A percentile compares a stretch with the other conserved stretches of the same genome.
These are phyloP conservation scores for Mastomys natalensis DNA, from an alignment of 2,113 vertebrate genomes.

Conservation along the genomic window DNA sequence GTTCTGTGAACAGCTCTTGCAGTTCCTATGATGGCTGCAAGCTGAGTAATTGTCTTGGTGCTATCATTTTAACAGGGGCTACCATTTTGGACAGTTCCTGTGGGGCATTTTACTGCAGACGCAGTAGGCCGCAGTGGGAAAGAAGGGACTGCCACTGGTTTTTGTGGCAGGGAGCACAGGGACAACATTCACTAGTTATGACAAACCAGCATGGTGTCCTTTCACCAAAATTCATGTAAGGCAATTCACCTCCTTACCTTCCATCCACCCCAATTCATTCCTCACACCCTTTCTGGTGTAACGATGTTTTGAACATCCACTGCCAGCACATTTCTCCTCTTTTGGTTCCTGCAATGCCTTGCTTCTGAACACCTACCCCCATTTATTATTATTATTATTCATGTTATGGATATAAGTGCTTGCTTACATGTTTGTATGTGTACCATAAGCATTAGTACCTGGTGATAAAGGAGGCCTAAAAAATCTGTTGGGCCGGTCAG, in stretches of 20 bases:
- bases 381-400: neutral
- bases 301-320: neutral
- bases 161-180: too few relatives aligned
- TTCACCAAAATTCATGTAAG: neutral
- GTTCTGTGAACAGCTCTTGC: too few relatives aligned
- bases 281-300: neutral
- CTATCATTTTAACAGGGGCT: too few relatives aligned
- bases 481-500: too few relatives aligned
- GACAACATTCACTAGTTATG: neutral
- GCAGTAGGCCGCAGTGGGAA: too few relatives aligned
- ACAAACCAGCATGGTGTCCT: neutral
- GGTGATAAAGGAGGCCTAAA: too few relatives aligned
- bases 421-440: neutral
- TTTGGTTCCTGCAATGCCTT: neutral
- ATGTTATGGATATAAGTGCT: neutral
- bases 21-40: too few relatives aligned
- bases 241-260: neutral
- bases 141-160: too few relatives aligned
- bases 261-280: rapidly evolving
- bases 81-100: too few relatives aligned
- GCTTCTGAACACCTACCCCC: neutral
- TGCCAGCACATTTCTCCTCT: neutral
- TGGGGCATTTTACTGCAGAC: too few relatives aligned
- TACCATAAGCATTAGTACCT: neutral
- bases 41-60: too few relatives aligned